Conservation (phyloP, 2,113 vertebrate genomes). For the Ceratotherium simum region DNA sequence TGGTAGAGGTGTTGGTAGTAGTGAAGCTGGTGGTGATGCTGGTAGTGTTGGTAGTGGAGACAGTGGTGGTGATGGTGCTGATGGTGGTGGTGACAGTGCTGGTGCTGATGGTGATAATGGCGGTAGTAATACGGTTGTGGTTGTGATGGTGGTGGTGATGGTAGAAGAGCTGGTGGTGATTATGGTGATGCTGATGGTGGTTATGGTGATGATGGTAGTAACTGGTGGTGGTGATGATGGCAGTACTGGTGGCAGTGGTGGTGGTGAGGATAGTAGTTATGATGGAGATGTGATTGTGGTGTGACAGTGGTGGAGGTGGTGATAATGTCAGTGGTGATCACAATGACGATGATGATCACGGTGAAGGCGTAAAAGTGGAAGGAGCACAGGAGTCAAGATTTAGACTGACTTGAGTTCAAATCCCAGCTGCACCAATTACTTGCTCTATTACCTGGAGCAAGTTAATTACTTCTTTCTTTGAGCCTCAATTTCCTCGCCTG, state of each 20-base stretch:
- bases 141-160: background rate
- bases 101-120: no score
- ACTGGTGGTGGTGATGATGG: rapidly evolving
- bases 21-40: no score
- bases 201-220: background rate
- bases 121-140: background rate
- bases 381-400: background rate
- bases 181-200: rapidly evolving
- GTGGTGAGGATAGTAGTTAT: no score
- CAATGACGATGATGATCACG: no score
- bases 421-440: background rate
- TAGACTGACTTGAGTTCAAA: no score
- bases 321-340: background rate
- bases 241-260: background rate
- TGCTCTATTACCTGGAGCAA: background rate
- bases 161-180: background rate
- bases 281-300: background rate
- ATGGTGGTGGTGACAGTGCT: no score
- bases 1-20: background rate
- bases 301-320: no score
- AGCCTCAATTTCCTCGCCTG: background rate
- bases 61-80: no score
- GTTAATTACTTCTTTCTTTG: background rate
- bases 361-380: background rate
- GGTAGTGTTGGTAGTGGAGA: no score